A percentile compares a stretch with the other conserved stretches of the same genome.
These are phyloP conservation scores for Drosophila macrothrix DNA, from an alignment of 2,888 invertebrate species.

Conservation along the genomic window DNA sequence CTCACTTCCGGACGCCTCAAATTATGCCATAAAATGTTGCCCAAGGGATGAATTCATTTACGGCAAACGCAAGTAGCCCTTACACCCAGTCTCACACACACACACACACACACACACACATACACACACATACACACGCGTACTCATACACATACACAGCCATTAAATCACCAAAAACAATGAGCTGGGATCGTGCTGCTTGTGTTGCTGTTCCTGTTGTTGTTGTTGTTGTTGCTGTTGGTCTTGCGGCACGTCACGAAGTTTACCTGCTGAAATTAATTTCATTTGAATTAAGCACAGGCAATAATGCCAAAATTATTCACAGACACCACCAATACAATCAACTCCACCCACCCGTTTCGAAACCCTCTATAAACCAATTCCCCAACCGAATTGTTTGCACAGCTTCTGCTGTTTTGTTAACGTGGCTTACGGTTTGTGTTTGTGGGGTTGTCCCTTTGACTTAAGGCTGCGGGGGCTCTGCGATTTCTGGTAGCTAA, in stretches of 20 bases:
- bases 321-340: conserved; percentile 76
- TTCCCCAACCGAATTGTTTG: conserved; percentile 62
- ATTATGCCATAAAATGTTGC: conserved; percentile 80
- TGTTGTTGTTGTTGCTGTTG: conserved; percentile 13
- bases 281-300: conserved; percentile 80
- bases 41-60: conserved; percentile 79
- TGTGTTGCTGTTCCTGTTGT: conserved; percentile 13
- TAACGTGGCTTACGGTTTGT: conserved; percentile 47
- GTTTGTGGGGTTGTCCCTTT: conserved; percentile 30
- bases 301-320: conserved; percentile 79
- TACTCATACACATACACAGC: conserved; percentile 20
- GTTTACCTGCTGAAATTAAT: conserved; percentile 78
- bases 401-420: conserved; percentile 48
- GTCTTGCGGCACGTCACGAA: conserved; percentile 62
- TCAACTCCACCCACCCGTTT: conserved; percentile 20
- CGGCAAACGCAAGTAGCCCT: conserved; percentile 52
- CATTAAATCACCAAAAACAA: conserved; percentile 81
- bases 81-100: conserved; percentile 18
- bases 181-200: conserved; percentile 57
- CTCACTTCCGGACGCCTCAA: conserved; percentile 78
- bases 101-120: conserved; percentile 21
- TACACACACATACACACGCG: conserved; percentile 4
- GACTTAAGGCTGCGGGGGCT: conserved; percentile 10
- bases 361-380: conserved; percentile 16
- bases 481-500: conserved; percentile 69